Percentiles rank a stretch among this genome's conserved stretches.
These are phyloP conservation scores for Apodemia zela DNA, from an alignment of 2,888 invertebrate species.

Conservation along the genomic window DNA sequence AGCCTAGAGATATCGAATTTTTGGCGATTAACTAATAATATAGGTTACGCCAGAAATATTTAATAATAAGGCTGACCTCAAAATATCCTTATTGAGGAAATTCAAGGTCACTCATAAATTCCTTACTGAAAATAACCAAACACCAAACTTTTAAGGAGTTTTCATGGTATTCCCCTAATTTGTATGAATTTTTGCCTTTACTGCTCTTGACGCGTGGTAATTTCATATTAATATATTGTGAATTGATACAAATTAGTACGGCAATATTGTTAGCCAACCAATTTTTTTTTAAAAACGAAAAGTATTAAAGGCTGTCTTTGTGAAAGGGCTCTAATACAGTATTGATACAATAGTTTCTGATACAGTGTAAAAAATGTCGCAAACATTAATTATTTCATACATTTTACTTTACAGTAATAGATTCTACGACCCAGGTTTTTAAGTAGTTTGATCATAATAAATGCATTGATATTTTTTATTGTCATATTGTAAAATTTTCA, in stretches of 20 bases:
- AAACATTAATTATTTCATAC: not conserved
- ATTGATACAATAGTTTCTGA: not conserved
- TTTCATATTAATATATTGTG: not conserved
- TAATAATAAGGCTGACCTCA: too few species aligned
- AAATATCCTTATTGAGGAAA: too few species aligned
- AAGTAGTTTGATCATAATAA: not conserved
- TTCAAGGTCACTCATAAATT: too few species aligned
- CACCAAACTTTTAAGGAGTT: too few species aligned
- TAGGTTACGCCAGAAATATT: too few species aligned
- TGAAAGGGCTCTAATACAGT: too few species aligned
- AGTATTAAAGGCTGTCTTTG: not conserved
- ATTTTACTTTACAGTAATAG: not conserved
- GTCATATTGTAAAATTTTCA: conserved; percentile 24
- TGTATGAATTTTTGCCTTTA: not conserved
- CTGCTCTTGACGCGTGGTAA: not conserved
- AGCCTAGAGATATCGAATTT: too few species aligned
- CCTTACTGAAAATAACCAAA: too few species aligned
- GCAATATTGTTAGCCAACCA: too few species aligned
- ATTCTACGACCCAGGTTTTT: not conserved
- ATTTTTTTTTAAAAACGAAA: not conserved
- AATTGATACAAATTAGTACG: too few species aligned
- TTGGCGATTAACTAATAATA: too few species aligned
- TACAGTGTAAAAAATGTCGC: not conserved
- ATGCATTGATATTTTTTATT: conserved; percentile 6
- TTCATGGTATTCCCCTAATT: too few species aligned